Conservation (phyloP, 2,888 invertebrate species). For the Eristalis pertinax region DNA sequence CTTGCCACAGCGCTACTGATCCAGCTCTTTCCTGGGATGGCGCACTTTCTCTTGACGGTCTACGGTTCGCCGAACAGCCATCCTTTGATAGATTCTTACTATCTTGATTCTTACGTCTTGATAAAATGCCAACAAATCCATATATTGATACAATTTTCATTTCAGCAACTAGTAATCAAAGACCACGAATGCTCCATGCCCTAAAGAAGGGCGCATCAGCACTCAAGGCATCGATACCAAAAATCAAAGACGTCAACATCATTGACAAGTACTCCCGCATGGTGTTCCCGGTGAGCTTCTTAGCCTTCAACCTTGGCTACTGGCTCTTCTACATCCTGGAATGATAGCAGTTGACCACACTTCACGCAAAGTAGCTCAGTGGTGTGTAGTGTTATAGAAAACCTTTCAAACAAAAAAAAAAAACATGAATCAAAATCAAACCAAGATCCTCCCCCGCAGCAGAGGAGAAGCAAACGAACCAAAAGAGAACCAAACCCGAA, state of each 20-base stretch:
- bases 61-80: too few species aligned
- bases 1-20: too few species aligned
- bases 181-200: constrained; percentile 90
- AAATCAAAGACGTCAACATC: constrained; percentile 97
- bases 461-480: constrained; percentile 10
- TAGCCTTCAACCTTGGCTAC: constrained; percentile 96
- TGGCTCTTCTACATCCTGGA: constrained; percentile 96
- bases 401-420: constrained; percentile 47
- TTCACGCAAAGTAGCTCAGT: constrained; percentile 75
- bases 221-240: constrained; percentile 94
- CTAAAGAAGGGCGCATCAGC: constrained; percentile 92
- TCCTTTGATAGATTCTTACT: too few species aligned
- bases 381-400: constrained; percentile 74
- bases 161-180: constrained; percentile 80
- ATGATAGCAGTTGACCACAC: constrained; percentile 80
- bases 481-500: constrained; percentile 30
- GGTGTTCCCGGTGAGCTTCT: constrained; percentile 96
- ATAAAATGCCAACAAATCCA: too few species aligned
- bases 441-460: constrained; percentile 30
- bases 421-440: constrained; percentile 18
- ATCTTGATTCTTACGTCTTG: too few species aligned
- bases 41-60: too few species aligned
- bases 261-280: constrained; percentile 98
- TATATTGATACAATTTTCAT: background rate
- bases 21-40: too few species aligned